Base-by-base conservation (phyloP, 1,140 invertebrate species). In the Papilio machaon region DNA sequence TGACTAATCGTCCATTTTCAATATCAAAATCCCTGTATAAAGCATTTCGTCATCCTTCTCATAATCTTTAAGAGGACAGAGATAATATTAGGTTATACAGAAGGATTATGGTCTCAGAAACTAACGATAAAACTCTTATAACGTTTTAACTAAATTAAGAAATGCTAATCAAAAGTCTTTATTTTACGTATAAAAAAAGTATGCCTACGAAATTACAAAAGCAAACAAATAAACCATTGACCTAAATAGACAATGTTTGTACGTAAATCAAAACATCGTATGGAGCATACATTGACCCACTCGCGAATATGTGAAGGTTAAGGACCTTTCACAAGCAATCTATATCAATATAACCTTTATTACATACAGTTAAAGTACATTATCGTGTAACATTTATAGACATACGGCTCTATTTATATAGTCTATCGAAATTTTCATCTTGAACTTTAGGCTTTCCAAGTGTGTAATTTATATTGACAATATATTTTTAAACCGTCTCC, bases 261-360 rank as follows among this genome's bases (percentile, higher is more conserved):
- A 73, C 58, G 58, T 73, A 70, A 87, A 87, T 86, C 86, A 88
- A 85, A 82, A 88, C 84, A 83, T 87, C 84, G 84, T 74, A 82
- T 74, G 77, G 83, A 67, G 52, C 82, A 86, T 87, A 90, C 89
- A 81, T 90, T 88, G 89, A 89, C 89, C 84, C 82, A 89, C 85
- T 86, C 86, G 86, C 85, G 86, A 86, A 90, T 85, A 86, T 87
- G 85, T 89, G 86, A 88, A 90, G 90, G 88, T 91, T 86, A 90
- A 87, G 83, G 83, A 86, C 85, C 83, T 81, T 23, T 74, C 47
- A 67, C 35, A 54, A 38, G 78, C 73, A 38, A 35, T n/a, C n/a
- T 64, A 82, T 81, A 54, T 9, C 11, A 88, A 82, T 82, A 80
- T 80, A 77, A 80, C 30, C 82, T 82, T 75, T 86, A 87, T 49